Conservation (phyloP, 2,113 vertebrate genomes). For the Engraulis encrasicolus region DNA sequence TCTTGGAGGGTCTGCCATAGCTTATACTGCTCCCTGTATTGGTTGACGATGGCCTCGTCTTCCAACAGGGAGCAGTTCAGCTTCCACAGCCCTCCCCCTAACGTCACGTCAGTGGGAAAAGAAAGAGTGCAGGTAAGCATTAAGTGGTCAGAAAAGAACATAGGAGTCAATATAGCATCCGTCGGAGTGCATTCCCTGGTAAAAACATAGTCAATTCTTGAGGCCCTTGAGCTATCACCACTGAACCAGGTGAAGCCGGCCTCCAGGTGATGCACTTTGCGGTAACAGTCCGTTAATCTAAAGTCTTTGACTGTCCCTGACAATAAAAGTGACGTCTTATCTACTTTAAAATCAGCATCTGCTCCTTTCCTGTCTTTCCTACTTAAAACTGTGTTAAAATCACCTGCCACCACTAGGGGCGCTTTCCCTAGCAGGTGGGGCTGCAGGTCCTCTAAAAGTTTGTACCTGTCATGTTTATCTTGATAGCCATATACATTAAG, state of each 20-base stretch:
- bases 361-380: background rate
- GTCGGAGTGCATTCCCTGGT: background rate
- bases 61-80: slow-evolving; percentile 32
- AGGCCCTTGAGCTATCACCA: slow-evolving; percentile 24
- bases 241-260: slow-evolving; percentile 35
- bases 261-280: slow-evolving; percentile 6
- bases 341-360: background rate
- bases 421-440: slow-evolving; percentile 23
- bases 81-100: slow-evolving; percentile 38
- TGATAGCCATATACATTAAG: slow-evolving; percentile 37
- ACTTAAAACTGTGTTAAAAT: slow-evolving; percentile 22
- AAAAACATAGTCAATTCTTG: slow-evolving; percentile 36
- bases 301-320: background rate
- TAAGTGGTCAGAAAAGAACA: slow-evolving; percentile 28
- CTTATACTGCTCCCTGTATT: background rate
- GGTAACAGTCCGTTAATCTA: slow-evolving; percentile 3
- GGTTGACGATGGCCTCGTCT: background rate
- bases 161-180: slow-evolving; percentile 26
- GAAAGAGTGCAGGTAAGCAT: slow-evolving; percentile 31
- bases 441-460: slow-evolving; percentile 22
- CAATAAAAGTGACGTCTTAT: background rate
- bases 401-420: background rate
- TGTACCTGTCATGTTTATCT: background rate
- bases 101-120: background rate
- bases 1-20: slow-evolving; percentile 36